These are phyloP conservation scores for Brachyptera putata DNA, from an alignment of 2,888 invertebrate genomes.

Conservation along the genomic window DNA sequence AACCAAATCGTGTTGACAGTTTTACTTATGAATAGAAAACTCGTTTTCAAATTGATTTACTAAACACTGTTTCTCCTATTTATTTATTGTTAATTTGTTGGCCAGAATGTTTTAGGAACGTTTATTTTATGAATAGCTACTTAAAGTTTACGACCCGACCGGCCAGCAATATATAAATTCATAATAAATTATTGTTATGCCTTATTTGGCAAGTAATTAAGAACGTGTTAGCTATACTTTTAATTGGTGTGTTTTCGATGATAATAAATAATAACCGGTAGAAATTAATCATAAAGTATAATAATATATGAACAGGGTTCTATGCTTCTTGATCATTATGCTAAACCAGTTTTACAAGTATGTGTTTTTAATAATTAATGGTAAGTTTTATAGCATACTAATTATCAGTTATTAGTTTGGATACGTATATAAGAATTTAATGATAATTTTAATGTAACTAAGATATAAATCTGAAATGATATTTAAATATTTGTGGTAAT, in stretches of 20 bases:
- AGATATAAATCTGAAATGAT: no score
- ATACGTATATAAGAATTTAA: no score
- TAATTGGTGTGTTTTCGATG: conserved; percentile 5
- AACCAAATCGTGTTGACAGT: background rate
- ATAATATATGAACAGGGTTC: background rate
- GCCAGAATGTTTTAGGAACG: conserved; percentile 1
- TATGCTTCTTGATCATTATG: background rate
- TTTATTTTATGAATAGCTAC: background rate
- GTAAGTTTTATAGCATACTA: no score
- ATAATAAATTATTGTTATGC: no score
- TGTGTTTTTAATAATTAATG: no score
- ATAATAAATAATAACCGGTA: conserved; percentile 4
- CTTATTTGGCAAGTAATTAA: conserved; percentile 9
- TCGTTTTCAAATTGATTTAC: background rate
- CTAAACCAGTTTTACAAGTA: no score
- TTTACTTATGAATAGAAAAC: background rate
- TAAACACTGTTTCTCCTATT: background rate
- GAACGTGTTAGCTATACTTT: conserved; percentile 10
- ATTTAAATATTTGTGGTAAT: no score
- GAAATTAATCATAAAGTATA: conserved; percentile 2
- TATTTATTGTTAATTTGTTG: conserved; percentile 21
- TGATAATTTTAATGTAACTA: no score
- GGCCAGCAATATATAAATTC: background rate
- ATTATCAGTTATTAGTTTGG: no score
- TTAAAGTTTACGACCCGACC: background rate